These are phyloP conservation scores for Gracilinanus agilis DNA, from an alignment of 2,113 vertebrate species.

Conservation along the genomic window DNA sequence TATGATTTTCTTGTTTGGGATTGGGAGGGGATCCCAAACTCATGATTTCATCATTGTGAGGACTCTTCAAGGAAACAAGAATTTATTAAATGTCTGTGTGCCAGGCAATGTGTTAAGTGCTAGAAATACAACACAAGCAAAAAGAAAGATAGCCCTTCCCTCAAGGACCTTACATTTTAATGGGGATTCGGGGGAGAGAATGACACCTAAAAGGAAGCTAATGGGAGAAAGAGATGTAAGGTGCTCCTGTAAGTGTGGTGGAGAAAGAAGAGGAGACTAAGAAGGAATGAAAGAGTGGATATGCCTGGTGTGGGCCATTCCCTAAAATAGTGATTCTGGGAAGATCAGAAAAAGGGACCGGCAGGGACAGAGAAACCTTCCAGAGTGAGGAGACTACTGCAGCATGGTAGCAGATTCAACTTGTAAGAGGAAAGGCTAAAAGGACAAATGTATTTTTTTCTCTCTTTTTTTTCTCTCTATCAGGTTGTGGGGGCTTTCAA, in stretches of 20 bases:
- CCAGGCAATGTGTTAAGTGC: background rate
- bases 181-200: background rate
- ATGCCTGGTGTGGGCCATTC: background rate
- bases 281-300: background rate
- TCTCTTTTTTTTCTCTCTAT: background rate
- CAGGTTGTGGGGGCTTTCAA: background rate
- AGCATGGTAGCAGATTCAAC: background rate
- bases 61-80: background rate
- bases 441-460: background rate
- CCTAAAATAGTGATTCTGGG: background rate
- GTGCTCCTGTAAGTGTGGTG: background rate
- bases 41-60: background rate
- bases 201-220: background rate
- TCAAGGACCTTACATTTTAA: background rate
- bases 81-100: background rate
- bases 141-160: background rate
- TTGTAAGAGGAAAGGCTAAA: background rate
- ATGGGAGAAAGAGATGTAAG: background rate
- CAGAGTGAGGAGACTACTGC: background rate
- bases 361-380: background rate
- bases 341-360: background rate
- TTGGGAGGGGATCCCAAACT: background rate
- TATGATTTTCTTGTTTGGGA: background rate
- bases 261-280: background rate
- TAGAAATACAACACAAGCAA: background rate